Evolutionary conservation across 30 jellyfish, hydroid and myxozoan species (phyloP).

Genomic region (Euphysa ruthae): DNA sequence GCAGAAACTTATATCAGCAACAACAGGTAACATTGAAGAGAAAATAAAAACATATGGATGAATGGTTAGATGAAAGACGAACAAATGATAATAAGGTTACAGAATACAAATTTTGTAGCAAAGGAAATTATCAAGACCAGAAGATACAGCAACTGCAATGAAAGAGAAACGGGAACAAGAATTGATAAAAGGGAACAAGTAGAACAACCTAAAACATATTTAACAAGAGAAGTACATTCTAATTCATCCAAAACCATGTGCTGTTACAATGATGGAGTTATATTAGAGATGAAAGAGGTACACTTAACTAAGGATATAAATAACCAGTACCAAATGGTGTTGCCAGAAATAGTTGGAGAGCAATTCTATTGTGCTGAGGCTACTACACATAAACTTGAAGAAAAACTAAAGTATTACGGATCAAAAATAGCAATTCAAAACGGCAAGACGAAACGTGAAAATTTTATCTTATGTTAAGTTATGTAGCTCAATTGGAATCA

Average conservation of each 20-base stretch:
- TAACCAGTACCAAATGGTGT: neutral
- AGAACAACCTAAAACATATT: neutral
- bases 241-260: neutral
- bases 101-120: neutral
- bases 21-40: neutral
- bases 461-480: neutral
- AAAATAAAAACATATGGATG: neutral
- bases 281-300: neutral
- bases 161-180: neutral
- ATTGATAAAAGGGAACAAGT: neutral
- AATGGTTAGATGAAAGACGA: neutral
- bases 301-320: neutral
- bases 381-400: neutral
- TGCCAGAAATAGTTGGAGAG: neutral
- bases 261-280: neutral
- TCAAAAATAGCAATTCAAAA: neutral
- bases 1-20: neutral
- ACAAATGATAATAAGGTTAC: neutral
- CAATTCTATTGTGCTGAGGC: neutral
- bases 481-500: neutral
- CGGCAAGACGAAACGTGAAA: neutral
- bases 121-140: neutral
- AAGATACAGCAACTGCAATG: neutral
- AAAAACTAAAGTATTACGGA: neutral
- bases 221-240: neutral